Conservation (phyloP, 2,797 vertebrate species). For the Thunnus albacares region DNA sequence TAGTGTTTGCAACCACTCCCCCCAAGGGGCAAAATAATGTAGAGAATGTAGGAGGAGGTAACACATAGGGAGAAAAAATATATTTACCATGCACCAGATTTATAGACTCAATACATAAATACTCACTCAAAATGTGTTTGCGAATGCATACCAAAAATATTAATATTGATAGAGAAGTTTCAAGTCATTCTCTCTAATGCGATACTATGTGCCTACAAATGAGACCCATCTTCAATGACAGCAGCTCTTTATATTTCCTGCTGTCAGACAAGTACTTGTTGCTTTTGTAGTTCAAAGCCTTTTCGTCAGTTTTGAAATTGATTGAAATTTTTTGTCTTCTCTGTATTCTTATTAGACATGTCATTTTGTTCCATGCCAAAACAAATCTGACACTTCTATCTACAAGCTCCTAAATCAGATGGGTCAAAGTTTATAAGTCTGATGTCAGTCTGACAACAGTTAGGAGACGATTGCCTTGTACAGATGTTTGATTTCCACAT, state of each 20-base stretch:
- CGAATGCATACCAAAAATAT: no score
- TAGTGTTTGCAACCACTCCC: neutral
- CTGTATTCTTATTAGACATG: neutral
- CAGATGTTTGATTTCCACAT: neutral
- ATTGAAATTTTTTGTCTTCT: neutral
- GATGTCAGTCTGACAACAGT: no score
- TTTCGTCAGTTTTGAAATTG: neutral
- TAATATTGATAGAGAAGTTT: no score
- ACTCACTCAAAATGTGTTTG: neutral
- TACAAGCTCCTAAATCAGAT: neutral
- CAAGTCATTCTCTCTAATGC: neutral
- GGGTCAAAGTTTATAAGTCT: neutral
- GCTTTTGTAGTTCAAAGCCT: conserved; percentile 9
- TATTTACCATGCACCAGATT: conserved; percentile 13
- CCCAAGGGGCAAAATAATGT: conserved; percentile 15
- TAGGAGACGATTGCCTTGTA: neutral
- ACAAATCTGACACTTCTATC: neutral
- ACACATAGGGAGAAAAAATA: neutral
- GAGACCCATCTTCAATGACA: neutral
- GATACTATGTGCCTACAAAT: neutral
- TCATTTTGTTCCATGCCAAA: conserved; percentile 21
- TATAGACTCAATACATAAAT: neutral
- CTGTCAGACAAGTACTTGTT: neutral
- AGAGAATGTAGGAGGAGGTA: conserved; percentile 13
- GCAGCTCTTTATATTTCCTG: neutral